These are phyloP conservation scores for Buceros bicornis DNA, from an alignment of 2,797 vertebrate species.

Conservation along the genomic window DNA sequence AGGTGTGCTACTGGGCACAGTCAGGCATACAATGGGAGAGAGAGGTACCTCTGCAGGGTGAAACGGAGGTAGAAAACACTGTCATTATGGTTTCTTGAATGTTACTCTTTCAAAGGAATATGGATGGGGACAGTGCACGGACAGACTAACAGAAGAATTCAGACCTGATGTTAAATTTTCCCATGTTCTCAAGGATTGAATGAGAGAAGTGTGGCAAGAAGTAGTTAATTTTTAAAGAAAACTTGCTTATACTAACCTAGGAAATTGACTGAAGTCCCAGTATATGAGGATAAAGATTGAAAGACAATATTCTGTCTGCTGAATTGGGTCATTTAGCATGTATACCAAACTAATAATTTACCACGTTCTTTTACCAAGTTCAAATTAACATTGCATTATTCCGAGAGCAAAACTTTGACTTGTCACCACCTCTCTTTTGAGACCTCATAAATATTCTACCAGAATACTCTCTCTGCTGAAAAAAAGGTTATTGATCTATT, in stretches of 20 bases:
- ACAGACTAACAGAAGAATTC: background rate
- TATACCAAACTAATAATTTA: background rate
- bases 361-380: background rate
- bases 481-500: background rate
- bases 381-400: background rate
- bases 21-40: background rate
- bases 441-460: slow-evolving; percentile 31
- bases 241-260: background rate
- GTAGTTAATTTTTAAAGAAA: background rate
- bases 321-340: background rate
- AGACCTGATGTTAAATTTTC: background rate
- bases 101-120: background rate
- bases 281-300: background rate
- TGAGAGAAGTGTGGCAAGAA: background rate
- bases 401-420: background rate
- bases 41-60: background rate
- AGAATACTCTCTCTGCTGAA: background rate
- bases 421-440: background rate
- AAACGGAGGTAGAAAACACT: background rate
- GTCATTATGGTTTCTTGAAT: background rate
- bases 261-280: background rate
- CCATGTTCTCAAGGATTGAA: background rate
- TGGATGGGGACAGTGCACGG: background rate
- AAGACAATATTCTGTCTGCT: background rate
- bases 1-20: background rate